Evolutionary conservation across 1,140 invertebrate genomes (phyloP).

Genomic region (Mya arenaria): DNA sequence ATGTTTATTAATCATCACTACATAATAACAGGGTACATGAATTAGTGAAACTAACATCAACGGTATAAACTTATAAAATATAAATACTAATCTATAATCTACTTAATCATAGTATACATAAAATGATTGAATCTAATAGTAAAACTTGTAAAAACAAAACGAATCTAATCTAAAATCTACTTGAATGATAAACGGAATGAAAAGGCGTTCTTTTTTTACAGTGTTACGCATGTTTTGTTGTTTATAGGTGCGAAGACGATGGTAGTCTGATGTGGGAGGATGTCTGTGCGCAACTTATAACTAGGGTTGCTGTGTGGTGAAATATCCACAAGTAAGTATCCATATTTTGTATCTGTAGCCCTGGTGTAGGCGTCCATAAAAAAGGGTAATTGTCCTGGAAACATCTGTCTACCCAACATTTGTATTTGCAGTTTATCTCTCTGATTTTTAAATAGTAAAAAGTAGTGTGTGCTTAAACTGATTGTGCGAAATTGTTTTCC

Average conservation of each 20-base stretch:
- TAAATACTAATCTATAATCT: no score
- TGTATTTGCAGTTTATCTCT: constrained; percentile 31
- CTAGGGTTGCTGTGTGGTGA: background rate
- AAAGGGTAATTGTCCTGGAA: constrained; percentile 20
- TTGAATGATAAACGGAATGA: background rate
- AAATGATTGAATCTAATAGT: no score
- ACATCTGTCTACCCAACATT: constrained; percentile 53
- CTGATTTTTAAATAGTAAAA: constrained; percentile 39
- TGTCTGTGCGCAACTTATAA: constrained; percentile 13
- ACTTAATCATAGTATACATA: no score
- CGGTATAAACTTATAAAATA: no score
- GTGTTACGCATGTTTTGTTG: background rate
- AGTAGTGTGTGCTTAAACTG: constrained; percentile 47
- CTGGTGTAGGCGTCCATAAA: constrained; percentile 28
- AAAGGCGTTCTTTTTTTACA: constrained; percentile 13
- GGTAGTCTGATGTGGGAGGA: constrained; percentile 16
- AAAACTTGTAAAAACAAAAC: no score
- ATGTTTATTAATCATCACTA: no score
- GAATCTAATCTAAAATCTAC: no score
- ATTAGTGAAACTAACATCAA: no score
- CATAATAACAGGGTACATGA: no score
- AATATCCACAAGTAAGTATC: constrained; percentile 15
- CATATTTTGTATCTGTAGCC: background rate
- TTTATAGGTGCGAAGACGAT: constrained; percentile 5
- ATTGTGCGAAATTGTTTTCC: constrained; percentile 43